These are phyloP conservation scores for Fistularia commersonii DNA, from an alignment of 2,797 vertebrate genomes.

Conservation along the genomic window DNA sequence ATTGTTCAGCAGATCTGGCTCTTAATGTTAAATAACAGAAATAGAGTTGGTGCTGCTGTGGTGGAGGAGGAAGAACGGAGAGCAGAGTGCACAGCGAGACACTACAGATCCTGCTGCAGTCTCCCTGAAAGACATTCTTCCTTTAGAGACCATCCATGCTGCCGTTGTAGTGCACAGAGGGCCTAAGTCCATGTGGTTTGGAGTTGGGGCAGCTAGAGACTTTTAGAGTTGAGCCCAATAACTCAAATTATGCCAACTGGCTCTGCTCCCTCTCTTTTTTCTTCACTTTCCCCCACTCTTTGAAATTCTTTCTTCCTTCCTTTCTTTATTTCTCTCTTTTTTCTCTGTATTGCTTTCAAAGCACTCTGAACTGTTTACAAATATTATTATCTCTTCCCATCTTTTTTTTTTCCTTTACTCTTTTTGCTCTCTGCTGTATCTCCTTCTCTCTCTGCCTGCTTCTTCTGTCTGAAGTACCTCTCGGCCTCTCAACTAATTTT, in stretches of 20 bases:
- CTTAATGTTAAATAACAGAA: conserved; percentile 50
- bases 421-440: conserved; percentile 20
- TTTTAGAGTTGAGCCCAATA: conserved; percentile 67
- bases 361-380: no score
- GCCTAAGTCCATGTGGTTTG: conserved; percentile 76
- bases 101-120: conserved; percentile 22
- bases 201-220: conserved; percentile 58
- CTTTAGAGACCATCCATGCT: conserved; percentile 58
- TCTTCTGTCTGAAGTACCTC: conserved; percentile 48
- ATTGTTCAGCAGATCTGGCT: conserved; percentile 79
- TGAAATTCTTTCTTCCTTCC: conserved; percentile 20
- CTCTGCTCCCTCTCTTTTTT: conserved; percentile 58
- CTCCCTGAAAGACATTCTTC: conserved; percentile 15
- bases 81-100: conserved; percentile 28
- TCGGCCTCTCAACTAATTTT: conserved; percentile 44
- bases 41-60: conserved; percentile 30
- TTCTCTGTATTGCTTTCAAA: not conserved
- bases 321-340: conserved; percentile 18
- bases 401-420: no score
- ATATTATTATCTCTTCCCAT: no score
- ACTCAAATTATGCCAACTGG: conserved; percentile 74
- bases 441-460: conserved; percentile 6
- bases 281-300: conserved; percentile 35
- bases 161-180: conserved; percentile 59
- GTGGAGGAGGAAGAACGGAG: conserved; percentile 18